These are phyloP conservation scores for Progne subis DNA, from an alignment of 2,113 vertebrate genomes.

Conservation along the genomic window DNA sequence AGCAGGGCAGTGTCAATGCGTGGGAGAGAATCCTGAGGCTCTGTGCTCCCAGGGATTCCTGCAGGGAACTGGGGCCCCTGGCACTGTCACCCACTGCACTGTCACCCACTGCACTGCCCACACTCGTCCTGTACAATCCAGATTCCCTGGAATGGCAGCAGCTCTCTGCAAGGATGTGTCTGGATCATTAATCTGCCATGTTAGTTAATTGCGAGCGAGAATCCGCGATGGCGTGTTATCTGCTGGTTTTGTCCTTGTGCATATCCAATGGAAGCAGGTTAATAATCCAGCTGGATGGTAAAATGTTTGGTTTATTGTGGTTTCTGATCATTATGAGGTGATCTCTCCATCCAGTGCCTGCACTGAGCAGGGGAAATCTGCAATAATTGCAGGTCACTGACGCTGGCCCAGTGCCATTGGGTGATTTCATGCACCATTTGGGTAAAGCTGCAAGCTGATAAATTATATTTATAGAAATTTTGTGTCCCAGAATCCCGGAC, in stretches of 20 bases:
- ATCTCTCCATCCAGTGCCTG: neutral
- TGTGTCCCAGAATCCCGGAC: neutral
- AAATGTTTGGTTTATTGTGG: neutral
- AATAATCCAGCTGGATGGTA: neutral
- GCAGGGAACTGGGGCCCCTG: neutral
- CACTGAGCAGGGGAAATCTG: neutral
- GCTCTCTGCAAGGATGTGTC: neutral
- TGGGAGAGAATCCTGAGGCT: neutral
- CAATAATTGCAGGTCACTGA: neutral
- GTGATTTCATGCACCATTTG: slow-evolving; percentile 28
- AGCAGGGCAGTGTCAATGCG: neutral
- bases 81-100: accelerated
- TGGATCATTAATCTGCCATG: neutral
- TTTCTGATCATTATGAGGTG: neutral
- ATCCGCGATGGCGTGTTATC: neutral
- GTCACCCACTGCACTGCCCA: neutral
- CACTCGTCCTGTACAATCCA: accelerated
- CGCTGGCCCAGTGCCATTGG: neutral
- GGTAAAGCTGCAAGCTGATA: slow-evolving; percentile 17
- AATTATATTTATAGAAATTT: neutral
- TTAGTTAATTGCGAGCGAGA: neutral
- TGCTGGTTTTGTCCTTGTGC: neutral
- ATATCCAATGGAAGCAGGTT: neutral
- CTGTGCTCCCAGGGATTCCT: neutral
- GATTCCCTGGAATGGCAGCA: neutral